These are phyloP conservation scores for Conus ventricosus DNA, from an alignment of 1,140 invertebrate species.

Conservation along the genomic window DNA sequence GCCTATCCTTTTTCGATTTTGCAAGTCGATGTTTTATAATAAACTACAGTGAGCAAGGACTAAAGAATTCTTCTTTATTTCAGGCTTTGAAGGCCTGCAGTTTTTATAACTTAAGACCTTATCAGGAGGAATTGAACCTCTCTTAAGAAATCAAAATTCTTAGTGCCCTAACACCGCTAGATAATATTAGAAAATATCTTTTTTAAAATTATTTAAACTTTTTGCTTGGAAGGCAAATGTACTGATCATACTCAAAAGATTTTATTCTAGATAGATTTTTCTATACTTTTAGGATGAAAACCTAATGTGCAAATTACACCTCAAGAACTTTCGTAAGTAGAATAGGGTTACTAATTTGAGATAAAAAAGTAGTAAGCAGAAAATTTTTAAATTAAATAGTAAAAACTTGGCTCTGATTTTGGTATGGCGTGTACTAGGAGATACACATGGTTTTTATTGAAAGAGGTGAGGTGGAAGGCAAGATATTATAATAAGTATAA, in stretches of 20 bases:
- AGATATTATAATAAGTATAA: too few relatives aligned
- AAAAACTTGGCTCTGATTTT: slow-evolving; percentile 7
- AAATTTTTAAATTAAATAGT: background rate
- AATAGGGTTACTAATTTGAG: too few relatives aligned
- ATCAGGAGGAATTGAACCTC: slow-evolving; percentile 1
- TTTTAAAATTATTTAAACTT: slow-evolving; percentile 27
- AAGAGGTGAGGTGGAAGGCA: too few relatives aligned
- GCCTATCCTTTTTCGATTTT: too few relatives aligned
- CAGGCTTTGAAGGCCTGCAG: slow-evolving; percentile 35
- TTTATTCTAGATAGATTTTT: background rate
- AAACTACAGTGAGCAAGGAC: background rate
- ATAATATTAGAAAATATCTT: background rate
- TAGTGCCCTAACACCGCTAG: slow-evolving; percentile 18
- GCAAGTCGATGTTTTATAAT: too few relatives aligned
- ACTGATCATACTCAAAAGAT: slow-evolving; percentile 18
- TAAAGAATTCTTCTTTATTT: slow-evolving; percentile 1
- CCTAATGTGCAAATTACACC: background rate
- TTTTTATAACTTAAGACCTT: slow-evolving; percentile 31
- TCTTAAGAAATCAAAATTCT: slow-evolving; percentile 30
- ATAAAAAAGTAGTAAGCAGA: too few relatives aligned
- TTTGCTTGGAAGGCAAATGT: slow-evolving; percentile 23
- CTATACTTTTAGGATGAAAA: slow-evolving; percentile 14
- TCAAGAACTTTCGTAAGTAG: background rate
- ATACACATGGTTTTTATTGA: too few relatives aligned
- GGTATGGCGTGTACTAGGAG: too few relatives aligned